These are phyloP conservation scores for Numenius arquata DNA, from an alignment of 2,113 vertebrate genomes.

Conservation along the genomic window DNA sequence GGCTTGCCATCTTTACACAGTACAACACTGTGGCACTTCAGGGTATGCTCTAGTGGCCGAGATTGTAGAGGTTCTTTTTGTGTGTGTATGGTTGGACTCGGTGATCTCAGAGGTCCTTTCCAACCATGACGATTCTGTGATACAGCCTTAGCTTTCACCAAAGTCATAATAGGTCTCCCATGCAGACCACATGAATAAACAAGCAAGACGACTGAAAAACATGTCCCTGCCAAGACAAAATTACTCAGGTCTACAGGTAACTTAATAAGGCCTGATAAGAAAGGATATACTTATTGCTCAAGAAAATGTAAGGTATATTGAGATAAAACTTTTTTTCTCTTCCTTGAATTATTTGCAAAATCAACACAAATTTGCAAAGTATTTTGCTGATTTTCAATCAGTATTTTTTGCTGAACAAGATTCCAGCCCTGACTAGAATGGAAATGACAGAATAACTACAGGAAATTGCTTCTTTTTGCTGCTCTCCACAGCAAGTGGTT, in stretches of 20 bases:
- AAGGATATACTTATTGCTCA: background rate
- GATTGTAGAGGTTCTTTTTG: too few relatives aligned
- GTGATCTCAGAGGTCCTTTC: too few relatives aligned
- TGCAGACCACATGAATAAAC: background rate
- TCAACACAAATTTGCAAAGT: background rate
- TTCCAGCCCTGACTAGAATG: background rate
- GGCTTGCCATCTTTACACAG: background rate
- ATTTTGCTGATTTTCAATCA: background rate
- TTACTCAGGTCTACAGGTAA: background rate
- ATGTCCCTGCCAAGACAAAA: background rate
- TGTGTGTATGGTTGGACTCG: too few relatives aligned
- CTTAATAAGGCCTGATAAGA: background rate
- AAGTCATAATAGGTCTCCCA: background rate
- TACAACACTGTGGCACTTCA: accelerated
- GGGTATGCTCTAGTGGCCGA: too few relatives aligned
- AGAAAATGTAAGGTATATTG: background rate
- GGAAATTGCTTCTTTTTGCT: constrained; percentile 32
- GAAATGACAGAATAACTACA: background rate
- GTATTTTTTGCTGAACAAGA: background rate
- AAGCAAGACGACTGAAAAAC: background rate
- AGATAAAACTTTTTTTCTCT: background rate
- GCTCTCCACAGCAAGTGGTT: background rate
- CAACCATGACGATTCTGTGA: background rate
- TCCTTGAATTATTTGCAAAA: background rate
- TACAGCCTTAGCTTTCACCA: background rate